These are phyloP conservation scores for Urosaurus nigricauda DNA, from an alignment of 2,797 vertebrate genomes.

Conservation along the genomic window DNA sequence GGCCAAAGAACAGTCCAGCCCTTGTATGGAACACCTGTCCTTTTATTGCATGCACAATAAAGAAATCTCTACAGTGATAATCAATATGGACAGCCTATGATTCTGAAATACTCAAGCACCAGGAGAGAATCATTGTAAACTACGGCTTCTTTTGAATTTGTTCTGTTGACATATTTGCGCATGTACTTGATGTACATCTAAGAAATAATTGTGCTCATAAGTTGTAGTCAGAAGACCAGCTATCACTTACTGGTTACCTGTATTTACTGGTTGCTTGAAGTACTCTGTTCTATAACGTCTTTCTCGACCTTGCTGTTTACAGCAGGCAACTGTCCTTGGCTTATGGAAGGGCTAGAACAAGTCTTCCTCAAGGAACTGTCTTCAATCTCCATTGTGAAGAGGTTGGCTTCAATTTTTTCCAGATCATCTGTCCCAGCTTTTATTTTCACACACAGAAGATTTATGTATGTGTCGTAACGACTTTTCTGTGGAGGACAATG, in stretches of 20 bases:
- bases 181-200: constrained; percentile 35
- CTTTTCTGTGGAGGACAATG: constrained; percentile 85
- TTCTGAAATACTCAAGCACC: constrained; percentile 65
- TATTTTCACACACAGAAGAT: constrained; percentile 91
- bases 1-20: constrained; percentile 43
- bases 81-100: constrained; percentile 48
- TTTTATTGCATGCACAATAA: constrained; percentile 61
- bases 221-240: constrained; percentile 63
- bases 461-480: constrained; percentile 94
- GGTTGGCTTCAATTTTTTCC: constrained; percentile 91
- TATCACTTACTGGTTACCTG: not conserved
- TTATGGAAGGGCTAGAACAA: constrained; percentile 93
- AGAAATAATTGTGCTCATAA: constrained; percentile 78
- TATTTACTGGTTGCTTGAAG: constrained; percentile 53
- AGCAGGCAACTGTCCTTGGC: constrained; percentile 85
- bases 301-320: constrained; percentile 82
- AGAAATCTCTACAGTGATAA: constrained; percentile 43
- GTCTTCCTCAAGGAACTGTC: constrained; percentile 91
- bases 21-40: constrained; percentile 39
- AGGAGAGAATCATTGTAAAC: constrained; percentile 64
- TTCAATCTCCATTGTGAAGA: constrained; percentile 84
- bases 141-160: constrained; percentile 70
- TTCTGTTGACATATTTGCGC: constrained; percentile 58
- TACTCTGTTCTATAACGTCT: constrained; percentile 74
- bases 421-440: constrained; percentile 91